phyloP scores from a whole-genome alignment of 2,888 invertebrate genomes.

The Heterodera filipjevi region DNA sequence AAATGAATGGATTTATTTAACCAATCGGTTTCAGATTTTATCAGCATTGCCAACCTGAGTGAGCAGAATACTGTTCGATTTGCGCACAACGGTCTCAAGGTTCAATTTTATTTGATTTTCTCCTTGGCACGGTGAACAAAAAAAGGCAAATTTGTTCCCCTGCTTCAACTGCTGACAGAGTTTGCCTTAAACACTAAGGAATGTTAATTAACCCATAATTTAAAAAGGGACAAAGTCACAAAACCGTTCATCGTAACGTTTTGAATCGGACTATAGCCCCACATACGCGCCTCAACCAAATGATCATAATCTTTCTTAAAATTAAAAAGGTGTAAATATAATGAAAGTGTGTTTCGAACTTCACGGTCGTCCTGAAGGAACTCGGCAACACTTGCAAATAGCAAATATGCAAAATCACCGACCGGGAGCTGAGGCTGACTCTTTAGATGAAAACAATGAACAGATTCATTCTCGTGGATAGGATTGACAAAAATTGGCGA shows the following conservation, averaged over 20 bases:
- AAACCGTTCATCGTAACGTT: conserved; percentile 25
- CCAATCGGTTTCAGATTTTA: too few relatives aligned
- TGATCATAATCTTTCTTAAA: conserved; percentile 9
- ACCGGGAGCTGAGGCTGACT: conserved; percentile 29
- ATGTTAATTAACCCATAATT: too few relatives aligned
- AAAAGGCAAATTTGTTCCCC: conserved; percentile 30
- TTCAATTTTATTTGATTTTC: conserved; percentile 26
- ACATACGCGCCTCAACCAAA: conserved; percentile 32
- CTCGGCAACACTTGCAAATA: conserved; percentile 29
- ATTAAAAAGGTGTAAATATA: not conserved
- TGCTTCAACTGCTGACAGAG: conserved; percentile 10
- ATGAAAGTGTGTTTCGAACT: not conserved
- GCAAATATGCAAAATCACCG: conserved; percentile 28
- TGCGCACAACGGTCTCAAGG: conserved; percentile 15
- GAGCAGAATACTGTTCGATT: conserved; percentile 11
- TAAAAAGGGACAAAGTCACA: too few relatives aligned
- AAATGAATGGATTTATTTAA: not conserved
- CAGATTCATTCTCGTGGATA: conserved; percentile 23
- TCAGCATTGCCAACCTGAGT: conserved; percentile 22
- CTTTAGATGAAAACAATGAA: conserved; percentile 20
- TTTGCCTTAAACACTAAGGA: not conserved
- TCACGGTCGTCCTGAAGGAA: conserved; percentile 23
- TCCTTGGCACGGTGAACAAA: conserved; percentile 24
- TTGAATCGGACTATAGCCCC: conserved; percentile 27
- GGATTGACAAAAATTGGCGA: conserved; percentile 37